A percentile compares a stretch with the other conserved stretches of the same genome.
These are phyloP conservation scores for Machimus rusticus DNA, from an alignment of 2,888 invertebrate genomes.

Conservation along the genomic window DNA sequence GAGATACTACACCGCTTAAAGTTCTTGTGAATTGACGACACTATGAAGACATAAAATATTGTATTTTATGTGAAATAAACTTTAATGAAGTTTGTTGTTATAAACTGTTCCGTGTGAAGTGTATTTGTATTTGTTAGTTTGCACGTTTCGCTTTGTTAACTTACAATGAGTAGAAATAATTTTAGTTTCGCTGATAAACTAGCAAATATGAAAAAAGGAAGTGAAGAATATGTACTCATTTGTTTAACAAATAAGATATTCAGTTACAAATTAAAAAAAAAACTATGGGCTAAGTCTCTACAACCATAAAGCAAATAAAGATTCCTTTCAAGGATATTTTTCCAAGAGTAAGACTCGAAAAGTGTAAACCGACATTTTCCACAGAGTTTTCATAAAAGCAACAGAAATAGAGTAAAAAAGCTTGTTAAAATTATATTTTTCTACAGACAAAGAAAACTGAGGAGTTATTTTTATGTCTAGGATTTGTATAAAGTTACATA, in stretches of 20 bases:
- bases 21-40: slow-evolving; percentile 16
- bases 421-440: slow-evolving; percentile 36
- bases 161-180: neutral
- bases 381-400: neutral
- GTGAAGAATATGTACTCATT: neutral
- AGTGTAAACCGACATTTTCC: neutral
- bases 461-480: slow-evolving; percentile 34
- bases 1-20: neutral
- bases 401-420: slow-evolving; percentile 14
- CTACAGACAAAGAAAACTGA: slow-evolving; percentile 27
- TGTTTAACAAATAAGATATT: neutral
- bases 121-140: neutral
- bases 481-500: slow-evolving; percentile 22
- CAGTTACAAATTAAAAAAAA: neutral
- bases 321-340: neutral
- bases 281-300: slow-evolving; percentile 19
- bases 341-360: neutral
- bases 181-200: neutral
- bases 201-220: neutral
- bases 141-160: neutral
- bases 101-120: neutral
- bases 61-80: neutral
- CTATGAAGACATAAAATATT: neutral
- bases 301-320: neutral
- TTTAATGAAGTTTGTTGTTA: slow-evolving; percentile 1